These are phyloP conservation scores for Cuniculus paca DNA, from an alignment of 2,797 vertebrate genomes.

Conservation along the genomic window DNA sequence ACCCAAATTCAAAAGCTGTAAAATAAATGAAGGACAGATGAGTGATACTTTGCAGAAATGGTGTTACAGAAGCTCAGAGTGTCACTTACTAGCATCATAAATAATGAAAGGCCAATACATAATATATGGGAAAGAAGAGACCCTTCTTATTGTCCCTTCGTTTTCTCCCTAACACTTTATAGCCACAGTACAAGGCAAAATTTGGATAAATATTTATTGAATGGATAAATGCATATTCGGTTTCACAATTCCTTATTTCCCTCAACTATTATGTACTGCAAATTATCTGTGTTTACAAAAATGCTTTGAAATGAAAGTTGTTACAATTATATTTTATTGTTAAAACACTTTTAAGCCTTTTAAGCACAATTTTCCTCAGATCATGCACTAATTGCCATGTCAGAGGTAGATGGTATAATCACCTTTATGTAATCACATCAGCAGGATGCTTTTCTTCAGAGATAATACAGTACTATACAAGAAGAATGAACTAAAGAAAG, in stretches of 20 bases:
- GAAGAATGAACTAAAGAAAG: neutral
- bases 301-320: conserved; percentile 21
- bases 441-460: neutral
- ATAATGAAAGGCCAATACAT: conserved; percentile 81
- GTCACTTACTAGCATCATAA: conserved; percentile 66
- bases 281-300: conserved; percentile 38
- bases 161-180: neutral
- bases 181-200: neutral
- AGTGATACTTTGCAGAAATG: conserved; percentile 23
- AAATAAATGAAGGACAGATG: conserved; percentile 45
- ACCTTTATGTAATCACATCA: conserved; percentile 29
- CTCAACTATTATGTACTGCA: neutral
- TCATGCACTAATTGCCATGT: neutral
- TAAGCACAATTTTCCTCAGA: conserved; percentile 7
- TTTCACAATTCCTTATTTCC: neutral
- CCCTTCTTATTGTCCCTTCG: conserved; percentile 30
- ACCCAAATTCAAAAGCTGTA: conserved; percentile 64
- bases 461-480: neutral
- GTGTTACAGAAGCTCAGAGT: conserved; percentile 35
- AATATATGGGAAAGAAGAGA: conserved; percentile 72
- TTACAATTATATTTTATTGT: conserved; percentile 16
- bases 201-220: neutral
- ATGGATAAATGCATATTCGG: neutral
- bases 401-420: neutral
- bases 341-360: conserved; percentile 19